Evolutionary conservation across 2,888 invertebrate genomes (phyloP), one percentile per base, ranked within the genome.

Genomic region (Lepetodrilus schrolli): DNA sequence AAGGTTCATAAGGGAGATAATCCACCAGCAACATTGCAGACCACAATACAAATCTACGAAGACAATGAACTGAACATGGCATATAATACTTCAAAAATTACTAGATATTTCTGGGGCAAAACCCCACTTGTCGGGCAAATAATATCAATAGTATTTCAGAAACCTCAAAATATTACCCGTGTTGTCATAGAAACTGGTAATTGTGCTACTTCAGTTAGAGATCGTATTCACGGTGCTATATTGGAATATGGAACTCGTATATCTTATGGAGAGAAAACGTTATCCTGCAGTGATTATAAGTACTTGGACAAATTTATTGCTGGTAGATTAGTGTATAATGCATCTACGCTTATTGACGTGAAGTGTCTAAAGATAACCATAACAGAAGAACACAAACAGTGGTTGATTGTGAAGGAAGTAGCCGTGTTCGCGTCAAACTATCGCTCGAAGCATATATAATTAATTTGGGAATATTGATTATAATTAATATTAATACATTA

Each of bases 1-100:
- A 77, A 72, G 34, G 21, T 26, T 0, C 49, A 58, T 20, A 72
- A 70, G 30, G 80, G 80, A n/a, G 72, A 73, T 26, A 90, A 91
- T 77, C 91, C 91, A 0, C 78, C 84, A 3, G 91, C 90, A 0
- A 83, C 82, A 34, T 78, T 91, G 10, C 75, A 85, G 13, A 90
- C 90, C 4, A 86, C 87, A 34, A 86, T 91, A 78, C 74, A 81
- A 36, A 77, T 86, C 47, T 86, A 87, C 78, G 83, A 85, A 30
- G 81, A 83, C 30, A 85, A 86, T 76, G 77, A 80, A 21, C 84
- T 89, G 0, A 84, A 86, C 26, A 81, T 86, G 13, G 89, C 90
- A 4, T 91, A 91, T 71, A 30, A 65, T 20, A 68, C 76, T 21
- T 30, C 47, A n/a, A 13, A 7, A n/a, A 66, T 66, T 0, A 37